phyloP scores from a whole-genome alignment of 2,888 invertebrate species.

The Sphaerolaimus hirsutus region DNA sequence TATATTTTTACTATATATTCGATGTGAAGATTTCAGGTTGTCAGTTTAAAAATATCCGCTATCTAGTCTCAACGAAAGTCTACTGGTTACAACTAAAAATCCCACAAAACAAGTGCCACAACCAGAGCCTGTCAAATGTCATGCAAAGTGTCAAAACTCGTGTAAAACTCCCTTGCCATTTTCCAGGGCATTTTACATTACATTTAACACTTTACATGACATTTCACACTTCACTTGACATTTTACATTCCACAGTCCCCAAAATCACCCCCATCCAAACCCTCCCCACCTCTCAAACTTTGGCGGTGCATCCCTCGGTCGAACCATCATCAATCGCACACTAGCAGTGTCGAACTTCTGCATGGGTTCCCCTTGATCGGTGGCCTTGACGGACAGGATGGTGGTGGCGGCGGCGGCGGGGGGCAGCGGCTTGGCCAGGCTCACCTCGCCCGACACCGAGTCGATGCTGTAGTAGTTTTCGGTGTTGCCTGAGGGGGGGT shows the following conservation, averaged over 20 bases:
- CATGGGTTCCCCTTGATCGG: conserved; percentile 44
- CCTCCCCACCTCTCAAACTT: conserved; percentile 18
- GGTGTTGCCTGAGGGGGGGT: conserved; percentile 42
- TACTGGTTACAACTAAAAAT: too few species aligned
- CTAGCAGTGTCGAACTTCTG: conserved; percentile 49
- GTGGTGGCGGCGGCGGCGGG: conserved; percentile 42
- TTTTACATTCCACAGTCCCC: not conserved
- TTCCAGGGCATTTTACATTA: too few species aligned
- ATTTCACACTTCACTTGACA: too few species aligned
- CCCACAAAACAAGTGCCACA: too few species aligned
- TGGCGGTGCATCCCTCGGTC: conserved; percentile 66
- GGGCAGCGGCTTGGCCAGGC: conserved; percentile 9
- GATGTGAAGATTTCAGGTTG: too few species aligned
- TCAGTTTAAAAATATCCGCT: too few species aligned
- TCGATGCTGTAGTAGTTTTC: conserved; percentile 30
- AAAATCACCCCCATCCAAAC: not conserved
- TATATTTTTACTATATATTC: too few species aligned
- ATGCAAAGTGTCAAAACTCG: too few species aligned
- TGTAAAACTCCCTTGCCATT: too few species aligned
- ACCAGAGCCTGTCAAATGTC: too few species aligned
- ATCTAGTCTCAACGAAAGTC: too few species aligned
- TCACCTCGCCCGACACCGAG: conserved; percentile 12
- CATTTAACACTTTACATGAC: too few species aligned
- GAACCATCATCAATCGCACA: conserved; percentile 59
- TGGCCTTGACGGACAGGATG: conserved; percentile 55